Conservation (phyloP, 2,797 vertebrate genomes). For the Menidia menidia region DNA sequence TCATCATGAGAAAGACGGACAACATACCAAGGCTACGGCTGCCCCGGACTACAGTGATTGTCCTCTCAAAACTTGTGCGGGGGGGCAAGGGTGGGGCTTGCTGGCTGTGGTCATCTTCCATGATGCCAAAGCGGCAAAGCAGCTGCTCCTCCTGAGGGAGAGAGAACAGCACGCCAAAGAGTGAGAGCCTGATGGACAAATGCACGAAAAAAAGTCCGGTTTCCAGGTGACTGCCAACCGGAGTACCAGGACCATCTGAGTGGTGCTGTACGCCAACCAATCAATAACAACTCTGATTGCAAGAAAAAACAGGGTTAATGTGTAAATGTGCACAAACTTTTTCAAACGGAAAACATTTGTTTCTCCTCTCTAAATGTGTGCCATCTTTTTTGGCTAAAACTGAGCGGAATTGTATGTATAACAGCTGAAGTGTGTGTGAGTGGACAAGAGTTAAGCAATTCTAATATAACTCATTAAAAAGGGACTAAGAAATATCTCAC, state of each 20-base stretch:
- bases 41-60: constrained; percentile 93
- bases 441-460: no score
- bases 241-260: neutral
- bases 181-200: constrained; percentile 1
- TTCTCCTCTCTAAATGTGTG: no score
- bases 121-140: constrained; percentile 67
- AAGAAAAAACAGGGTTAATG: neutral
- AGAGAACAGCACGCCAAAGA: constrained; percentile 9
- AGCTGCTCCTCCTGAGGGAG: constrained; percentile 77
- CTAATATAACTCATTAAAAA: neutral
- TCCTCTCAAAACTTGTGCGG: constrained; percentile 87
- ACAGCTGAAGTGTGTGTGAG: no score
- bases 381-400: no score
- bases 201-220: neutral
- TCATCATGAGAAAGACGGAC: constrained; percentile 76
- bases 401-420: no score
- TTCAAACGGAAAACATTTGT: no score
- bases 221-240: neutral
- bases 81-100: constrained; percentile 62
- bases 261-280: no score
- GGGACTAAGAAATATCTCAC: neutral
- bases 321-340: neutral
- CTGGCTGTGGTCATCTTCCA: constrained; percentile 68
- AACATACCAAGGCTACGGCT: constrained; percentile 96
- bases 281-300: no score